Percentiles rank a stretch among this genome's conserved stretches.
Conservation (phyloP, 92 coral and sea anemone genomes). For the Umimayanthus kanabou region DNA sequence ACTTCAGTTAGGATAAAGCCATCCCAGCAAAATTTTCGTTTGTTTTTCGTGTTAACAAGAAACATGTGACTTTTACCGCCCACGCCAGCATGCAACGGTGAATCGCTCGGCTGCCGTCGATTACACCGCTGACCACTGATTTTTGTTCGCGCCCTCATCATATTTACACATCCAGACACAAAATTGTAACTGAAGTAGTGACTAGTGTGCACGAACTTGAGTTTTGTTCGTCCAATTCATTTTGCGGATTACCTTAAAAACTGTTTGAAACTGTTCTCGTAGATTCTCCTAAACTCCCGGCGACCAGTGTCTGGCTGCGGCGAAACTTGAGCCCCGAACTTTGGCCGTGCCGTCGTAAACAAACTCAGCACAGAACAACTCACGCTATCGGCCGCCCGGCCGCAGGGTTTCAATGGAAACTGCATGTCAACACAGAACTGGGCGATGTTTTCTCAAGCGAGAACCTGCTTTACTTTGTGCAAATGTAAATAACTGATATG, state of each 20-base stretch:
- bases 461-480: neutral
- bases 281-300: neutral
- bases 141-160: neutral
- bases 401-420: slow-evolving; percentile 2
- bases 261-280: neutral
- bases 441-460: slow-evolving; percentile 20
- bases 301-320: slow-evolving; percentile 12
- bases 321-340: slow-evolving; percentile 14
- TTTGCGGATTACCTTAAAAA: neutral
- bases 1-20: too few species aligned
- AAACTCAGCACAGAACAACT: neutral
- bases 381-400: slow-evolving; percentile 7
- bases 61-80: too few species aligned
- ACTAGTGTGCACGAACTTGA: neutral
- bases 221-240: neutral
- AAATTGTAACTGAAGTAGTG: neutral
- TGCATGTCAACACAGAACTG: slow-evolving; percentile 20
- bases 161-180: neutral
- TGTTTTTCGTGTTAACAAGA: too few species aligned
- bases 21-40: too few species aligned
- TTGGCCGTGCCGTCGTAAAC: neutral
- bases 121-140: neutral
- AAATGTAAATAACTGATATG: slow-evolving; percentile 18
- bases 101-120: neutral
- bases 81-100: too few species aligned